Percentiles rank a stretch among this genome's conserved stretches.
These are phyloP conservation scores for Tauraco erythrolophus DNA, from an alignment of 2,113 vertebrate genomes.

Conservation along the genomic window DNA sequence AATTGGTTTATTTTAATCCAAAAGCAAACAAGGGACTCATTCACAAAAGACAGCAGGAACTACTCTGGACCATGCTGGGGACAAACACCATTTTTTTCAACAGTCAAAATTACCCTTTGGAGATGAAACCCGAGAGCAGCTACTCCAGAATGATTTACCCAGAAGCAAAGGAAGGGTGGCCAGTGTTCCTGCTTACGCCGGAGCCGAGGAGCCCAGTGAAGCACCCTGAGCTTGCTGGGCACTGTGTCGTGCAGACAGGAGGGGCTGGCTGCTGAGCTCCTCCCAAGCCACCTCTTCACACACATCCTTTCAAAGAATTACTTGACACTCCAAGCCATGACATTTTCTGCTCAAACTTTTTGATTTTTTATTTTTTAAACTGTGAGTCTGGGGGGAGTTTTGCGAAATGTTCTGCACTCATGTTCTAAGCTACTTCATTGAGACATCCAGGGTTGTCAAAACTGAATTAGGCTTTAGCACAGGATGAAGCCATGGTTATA, in stretches of 20 bases:
- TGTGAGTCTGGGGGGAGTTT: not conserved
- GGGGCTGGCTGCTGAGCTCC: not conserved
- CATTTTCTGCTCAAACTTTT: not conserved
- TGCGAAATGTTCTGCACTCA: not conserved
- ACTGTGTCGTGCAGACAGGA: not conserved
- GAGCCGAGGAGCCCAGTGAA: fast-evolving
- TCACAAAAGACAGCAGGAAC: not conserved
- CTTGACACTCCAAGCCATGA: fast-evolving
- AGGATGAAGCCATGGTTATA: not conserved
- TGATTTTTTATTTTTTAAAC: not conserved
- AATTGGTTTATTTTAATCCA: not conserved
- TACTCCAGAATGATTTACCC: not conserved
- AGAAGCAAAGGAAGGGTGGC: not conserved
- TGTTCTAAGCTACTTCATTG: not conserved
- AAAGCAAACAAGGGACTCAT: not conserved
- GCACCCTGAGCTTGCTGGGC: too few relatives aligned
- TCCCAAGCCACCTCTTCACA: too few relatives aligned
- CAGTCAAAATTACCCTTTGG: not conserved
- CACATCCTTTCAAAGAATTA: too few relatives aligned
- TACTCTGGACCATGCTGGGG: not conserved
- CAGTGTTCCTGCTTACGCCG: too few relatives aligned
- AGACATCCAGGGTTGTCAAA: not conserved
- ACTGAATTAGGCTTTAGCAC: not conserved
- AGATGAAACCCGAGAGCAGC: not conserved
- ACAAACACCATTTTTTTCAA: not conserved